phyloP scores from a whole-genome alignment of 2,113 vertebrate genomes.

The Triplophysa tibetana region DNA sequence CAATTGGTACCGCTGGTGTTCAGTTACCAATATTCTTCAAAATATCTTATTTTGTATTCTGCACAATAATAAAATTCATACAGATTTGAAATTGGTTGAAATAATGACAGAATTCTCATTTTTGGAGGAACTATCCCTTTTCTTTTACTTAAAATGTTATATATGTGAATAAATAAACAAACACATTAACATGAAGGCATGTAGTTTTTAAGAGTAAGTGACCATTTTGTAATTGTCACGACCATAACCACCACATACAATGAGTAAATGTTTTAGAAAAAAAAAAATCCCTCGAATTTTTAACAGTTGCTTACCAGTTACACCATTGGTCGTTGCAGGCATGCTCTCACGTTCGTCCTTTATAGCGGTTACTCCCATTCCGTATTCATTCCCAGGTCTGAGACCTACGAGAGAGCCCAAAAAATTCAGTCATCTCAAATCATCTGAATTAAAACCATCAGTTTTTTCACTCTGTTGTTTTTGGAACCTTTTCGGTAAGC shows the following conservation, averaged over 20 bases:
- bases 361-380: slow-evolving; percentile 93
- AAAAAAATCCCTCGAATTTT: not conserved
- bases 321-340: slow-evolving; percentile 90
- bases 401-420: slow-evolving; percentile 74
- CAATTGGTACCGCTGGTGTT: too few species aligned
- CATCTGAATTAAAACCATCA: slow-evolving; percentile 1
- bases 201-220: too few species aligned
- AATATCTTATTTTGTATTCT: too few species aligned
- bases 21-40: too few species aligned
- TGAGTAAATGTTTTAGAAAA: not conserved
- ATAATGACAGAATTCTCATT: too few species aligned
- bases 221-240: not conserved
- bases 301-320: slow-evolving; percentile 81
- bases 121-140: too few species aligned
- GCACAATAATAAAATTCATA: too few species aligned
- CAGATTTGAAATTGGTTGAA: too few species aligned
- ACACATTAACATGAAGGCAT: not conserved
- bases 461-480: not conserved
- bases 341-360: slow-evolving; percentile 88
- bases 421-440: not conserved
- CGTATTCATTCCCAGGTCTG: slow-evolving; percentile 92
- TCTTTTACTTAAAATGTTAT: too few species aligned
- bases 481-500: slow-evolving; percentile 6
- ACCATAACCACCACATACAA: too few species aligned
- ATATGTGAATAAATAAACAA: not conserved